A percentile compares a stretch with the other conserved stretches of the same genome.
These are phyloP conservation scores for Drosophila dives DNA, from an alignment of 2,888 invertebrate species.

Conservation along the genomic window DNA sequence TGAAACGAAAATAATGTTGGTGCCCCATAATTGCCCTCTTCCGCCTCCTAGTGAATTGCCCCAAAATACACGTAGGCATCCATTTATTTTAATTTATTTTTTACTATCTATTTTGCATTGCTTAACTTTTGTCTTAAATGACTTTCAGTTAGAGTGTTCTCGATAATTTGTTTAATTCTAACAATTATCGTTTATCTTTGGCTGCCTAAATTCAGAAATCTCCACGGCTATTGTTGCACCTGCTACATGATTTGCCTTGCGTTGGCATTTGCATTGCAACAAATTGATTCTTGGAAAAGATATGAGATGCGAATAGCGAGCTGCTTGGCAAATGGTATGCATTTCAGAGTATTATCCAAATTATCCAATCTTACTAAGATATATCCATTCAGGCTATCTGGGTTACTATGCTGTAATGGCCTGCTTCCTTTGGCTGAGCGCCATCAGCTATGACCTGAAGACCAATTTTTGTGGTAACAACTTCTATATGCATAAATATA, in stretches of 20 bases:
- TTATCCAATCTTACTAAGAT: too few species aligned
- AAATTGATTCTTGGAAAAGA: not conserved
- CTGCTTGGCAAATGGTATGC: conserved; percentile 25
- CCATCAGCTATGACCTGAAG: conserved; percentile 94
- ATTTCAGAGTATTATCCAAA: too few species aligned
- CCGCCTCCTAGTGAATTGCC: not conserved
- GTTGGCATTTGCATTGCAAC: conserved; percentile 7
- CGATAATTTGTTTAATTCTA: conserved; percentile 89
- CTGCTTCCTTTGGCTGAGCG: conserved; percentile 93
- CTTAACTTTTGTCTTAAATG: not conserved
- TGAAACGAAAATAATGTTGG: not conserved
- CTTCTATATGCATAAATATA: conserved; percentile 44
- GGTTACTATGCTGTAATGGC: conserved; percentile 90
- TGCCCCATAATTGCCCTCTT: conserved; percentile 32
- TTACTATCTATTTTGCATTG: not conserved
- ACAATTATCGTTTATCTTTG: conserved; percentile 85
- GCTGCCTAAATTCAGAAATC: conserved; percentile 20
- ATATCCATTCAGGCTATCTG: conserved; percentile 58
- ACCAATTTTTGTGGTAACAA: conserved; percentile 83
- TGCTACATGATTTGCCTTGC: conserved; percentile 34
- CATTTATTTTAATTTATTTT: too few species aligned
- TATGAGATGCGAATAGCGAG: not conserved
- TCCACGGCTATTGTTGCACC: conserved; percentile 34
- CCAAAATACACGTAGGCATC: conserved; percentile 13
- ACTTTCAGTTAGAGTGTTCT: conserved; percentile 88